phyloP scores from a whole-genome alignment of 2,113 vertebrate species.

The Ammodytes marinus region DNA sequence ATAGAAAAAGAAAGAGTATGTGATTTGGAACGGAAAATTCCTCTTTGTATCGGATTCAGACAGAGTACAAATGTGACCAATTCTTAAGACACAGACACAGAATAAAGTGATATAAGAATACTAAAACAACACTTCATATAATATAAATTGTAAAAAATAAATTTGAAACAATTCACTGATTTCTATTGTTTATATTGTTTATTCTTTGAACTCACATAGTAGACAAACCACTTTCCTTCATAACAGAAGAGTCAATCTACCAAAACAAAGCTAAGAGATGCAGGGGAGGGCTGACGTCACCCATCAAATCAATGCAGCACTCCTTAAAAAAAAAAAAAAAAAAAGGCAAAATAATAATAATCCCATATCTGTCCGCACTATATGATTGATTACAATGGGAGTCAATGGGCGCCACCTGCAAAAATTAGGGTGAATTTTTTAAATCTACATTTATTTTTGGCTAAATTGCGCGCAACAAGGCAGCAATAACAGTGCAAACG shows the following conservation, averaged over 20 bases:
- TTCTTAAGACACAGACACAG: no score
- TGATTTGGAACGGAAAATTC: no score
- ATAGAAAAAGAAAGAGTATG: no score
- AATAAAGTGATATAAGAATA: no score
- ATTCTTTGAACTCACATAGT: constrained; percentile 34
- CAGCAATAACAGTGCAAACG: constrained; percentile 11
- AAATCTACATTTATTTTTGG: background rate
- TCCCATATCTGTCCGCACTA: constrained; percentile 23
- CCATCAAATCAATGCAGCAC: constrained; percentile 25
- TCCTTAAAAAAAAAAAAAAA: constrained; percentile 26
- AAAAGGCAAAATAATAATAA: constrained; percentile 8
- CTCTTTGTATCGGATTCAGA: no score
- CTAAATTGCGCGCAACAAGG: background rate
- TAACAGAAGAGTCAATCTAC: constrained; percentile 18
- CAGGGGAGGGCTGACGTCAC: constrained; percentile 31
- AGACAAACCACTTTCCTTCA: constrained; percentile 34
- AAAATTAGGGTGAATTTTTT: background rate
- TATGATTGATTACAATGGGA: constrained; percentile 7
- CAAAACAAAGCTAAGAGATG: constrained; percentile 15
- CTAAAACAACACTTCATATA: no score
- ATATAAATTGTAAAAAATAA: background rate
- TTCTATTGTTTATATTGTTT: constrained; percentile 56
- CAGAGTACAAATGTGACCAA: no score
- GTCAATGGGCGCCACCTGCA: background rate
- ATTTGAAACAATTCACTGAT: background rate